Evolutionary conservation across 2,797 vertebrate genomes (phyloP), one percentile per base, ranked within the genome.

Genomic region (Cyclura pinguis): DNA sequence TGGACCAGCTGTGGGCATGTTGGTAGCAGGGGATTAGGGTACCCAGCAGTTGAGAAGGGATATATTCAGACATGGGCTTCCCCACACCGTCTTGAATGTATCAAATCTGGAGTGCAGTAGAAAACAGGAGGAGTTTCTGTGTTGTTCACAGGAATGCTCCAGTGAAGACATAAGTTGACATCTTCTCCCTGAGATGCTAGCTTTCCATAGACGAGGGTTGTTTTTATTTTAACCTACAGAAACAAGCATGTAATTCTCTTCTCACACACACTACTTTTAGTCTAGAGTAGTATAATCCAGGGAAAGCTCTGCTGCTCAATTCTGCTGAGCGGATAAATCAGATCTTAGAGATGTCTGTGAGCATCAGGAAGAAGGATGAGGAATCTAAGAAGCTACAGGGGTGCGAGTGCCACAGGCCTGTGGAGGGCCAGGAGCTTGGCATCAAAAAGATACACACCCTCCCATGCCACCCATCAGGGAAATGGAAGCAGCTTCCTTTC

Each of bases 401-500:
- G 6, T 32, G 50, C 1, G 20, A 24, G 32, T 4, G 10, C 59
- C 59, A 59, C 59, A 20, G 18, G 18, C 59, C 16, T 2, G 13
- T 10, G 84, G 16, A 22, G 84, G 35, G 35, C 59, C 82, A 50
- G 6, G 73, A 76, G 73, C 35, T 7, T 4, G 47, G 64, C 12
- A 4, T 22, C 64, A 42, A 29, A n/a, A 29, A 29, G 57, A 32
- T 59, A 16, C 62, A 12, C n/a, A 22, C 5, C 2, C 32, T 27
- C 59, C 38, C n/a, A 22, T 22, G 10, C 69, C 81, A 62, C 6
- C 24, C 10, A 50, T 91, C 90, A 77, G 80, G 88, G 89, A 85
- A 88, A 86, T 83, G 85, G 77, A 83, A 78, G 89, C 87, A 67
- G 87, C 87, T 82, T 86, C 77, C 69, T 91, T 90, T 72, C 78